phyloP scores from a whole-genome alignment of 2,797 vertebrate genomes.

The Ispidina lecontei region DNA sequence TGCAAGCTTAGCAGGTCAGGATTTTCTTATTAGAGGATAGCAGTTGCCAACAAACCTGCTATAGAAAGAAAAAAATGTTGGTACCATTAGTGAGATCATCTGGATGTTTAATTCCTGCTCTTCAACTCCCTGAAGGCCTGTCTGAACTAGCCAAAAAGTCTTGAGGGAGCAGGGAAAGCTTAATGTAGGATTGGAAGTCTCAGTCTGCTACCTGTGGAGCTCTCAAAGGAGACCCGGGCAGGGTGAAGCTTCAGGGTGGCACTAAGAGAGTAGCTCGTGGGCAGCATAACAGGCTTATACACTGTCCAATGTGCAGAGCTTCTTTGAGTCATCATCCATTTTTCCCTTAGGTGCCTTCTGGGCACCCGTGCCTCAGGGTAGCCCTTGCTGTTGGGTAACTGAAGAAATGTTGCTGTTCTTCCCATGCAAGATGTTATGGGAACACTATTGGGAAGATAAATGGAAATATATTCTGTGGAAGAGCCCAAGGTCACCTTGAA shows the following conservation, averaged over 20 bases:
- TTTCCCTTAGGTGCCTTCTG: fast-evolving
- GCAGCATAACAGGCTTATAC: fast-evolving
- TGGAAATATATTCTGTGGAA: background rate
- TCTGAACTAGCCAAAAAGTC: background rate
- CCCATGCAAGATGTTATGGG: background rate
- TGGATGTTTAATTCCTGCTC: background rate
- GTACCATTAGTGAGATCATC: background rate
- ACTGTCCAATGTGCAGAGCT: fast-evolving
- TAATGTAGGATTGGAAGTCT: fast-evolving
- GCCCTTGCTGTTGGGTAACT: background rate
- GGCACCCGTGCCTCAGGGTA: background rate
- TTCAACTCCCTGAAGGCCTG: background rate
- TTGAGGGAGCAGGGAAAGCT: background rate
- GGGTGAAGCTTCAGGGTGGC: fast-evolving
- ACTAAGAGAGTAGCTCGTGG: fast-evolving
- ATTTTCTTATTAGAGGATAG: background rate
- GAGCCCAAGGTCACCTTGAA: background rate
- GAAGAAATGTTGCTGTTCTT: background rate
- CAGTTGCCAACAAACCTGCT: background rate
- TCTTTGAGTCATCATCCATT: fast-evolving
- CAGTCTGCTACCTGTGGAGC: background rate
- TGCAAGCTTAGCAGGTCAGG: background rate
- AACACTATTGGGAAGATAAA: background rate
- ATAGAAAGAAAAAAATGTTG: background rate
- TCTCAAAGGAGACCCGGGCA: background rate